A percentile compares a stretch with the other conserved stretches of the same genome.
phyloP scores from a whole-genome alignment of 1,140 invertebrate genomes.

The Tenebrio molitor region DNA sequence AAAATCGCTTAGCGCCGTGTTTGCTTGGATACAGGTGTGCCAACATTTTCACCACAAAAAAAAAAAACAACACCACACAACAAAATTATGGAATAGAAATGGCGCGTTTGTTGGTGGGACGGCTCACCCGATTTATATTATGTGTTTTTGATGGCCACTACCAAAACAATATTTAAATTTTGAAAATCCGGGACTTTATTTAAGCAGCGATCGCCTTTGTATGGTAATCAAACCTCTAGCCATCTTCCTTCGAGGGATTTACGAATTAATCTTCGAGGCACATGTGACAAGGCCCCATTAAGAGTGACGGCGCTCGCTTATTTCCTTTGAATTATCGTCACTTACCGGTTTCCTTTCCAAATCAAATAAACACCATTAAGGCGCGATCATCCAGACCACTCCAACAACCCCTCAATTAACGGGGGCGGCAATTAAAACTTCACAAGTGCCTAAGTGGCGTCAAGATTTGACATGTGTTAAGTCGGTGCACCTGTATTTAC shows the following conservation, averaged over 20 bases:
- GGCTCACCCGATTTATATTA: constrained; percentile 53
- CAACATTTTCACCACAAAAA: constrained; percentile 27
- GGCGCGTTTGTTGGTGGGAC: constrained; percentile 30
- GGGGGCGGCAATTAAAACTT: constrained; percentile 37
- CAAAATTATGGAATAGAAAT: constrained; percentile 52
- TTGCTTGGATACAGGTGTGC: constrained; percentile 37
- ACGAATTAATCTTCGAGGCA: constrained; percentile 29
- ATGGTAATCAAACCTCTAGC: constrained; percentile 43
- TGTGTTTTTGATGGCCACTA: constrained; percentile 53
- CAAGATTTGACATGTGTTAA: constrained; percentile 52
- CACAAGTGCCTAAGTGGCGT: constrained; percentile 46
- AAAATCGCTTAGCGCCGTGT: constrained; percentile 29
- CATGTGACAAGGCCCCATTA: constrained; percentile 32
- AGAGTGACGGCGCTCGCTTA: constrained; percentile 37
- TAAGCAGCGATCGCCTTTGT: constrained; percentile 49
- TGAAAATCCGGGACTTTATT: constrained; percentile 37
- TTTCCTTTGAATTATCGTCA: constrained; percentile 43
- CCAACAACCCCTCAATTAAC: constrained; percentile 20
- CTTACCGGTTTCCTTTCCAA: constrained; percentile 45
- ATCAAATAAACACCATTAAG: constrained; percentile 46
- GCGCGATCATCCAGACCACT: constrained; percentile 5
- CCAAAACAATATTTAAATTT: constrained; percentile 52
- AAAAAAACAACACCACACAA: constrained; percentile 33
- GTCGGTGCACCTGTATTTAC: constrained; percentile 52
- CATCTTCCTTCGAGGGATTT: constrained; percentile 8